Evolutionary conservation across 2,888 invertebrate genomes (phyloP), one percentile per base, ranked within the genome.

Genomic region (Gymnosoma rotundatum): DNA sequence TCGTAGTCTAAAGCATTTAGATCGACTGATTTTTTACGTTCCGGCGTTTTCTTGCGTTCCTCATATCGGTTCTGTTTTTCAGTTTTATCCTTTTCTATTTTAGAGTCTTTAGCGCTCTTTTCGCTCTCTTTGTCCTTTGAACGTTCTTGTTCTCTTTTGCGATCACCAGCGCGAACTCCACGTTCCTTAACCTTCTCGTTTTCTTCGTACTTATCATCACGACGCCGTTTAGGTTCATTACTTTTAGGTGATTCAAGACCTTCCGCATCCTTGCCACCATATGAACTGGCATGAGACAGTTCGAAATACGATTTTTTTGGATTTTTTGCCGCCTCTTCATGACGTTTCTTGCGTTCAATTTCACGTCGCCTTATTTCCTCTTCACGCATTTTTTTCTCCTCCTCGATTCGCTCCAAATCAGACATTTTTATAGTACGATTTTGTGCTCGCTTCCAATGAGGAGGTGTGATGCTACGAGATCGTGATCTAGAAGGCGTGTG

Each of bases 361-460:
- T 94, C 93, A 8, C 94, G 90, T 14, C 93, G 91, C 36, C 93
- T 93, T 0, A 94, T 93, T 86, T 94, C 94, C 25, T 94, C 94
- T 66, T 95, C 95, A 0, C 94, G 92, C 67, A 94, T 92, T 25
- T 94, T 93, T 7, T 94, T 94, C 87, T 95, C 95, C n/a, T 94
- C 94, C 89, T 96, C 96, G 10, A 94, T 92, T 87, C 95, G 95
- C 93, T 97, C 96, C 88, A 96, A 95, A 89, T 97, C 96, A 0
- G 96, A 95, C 1, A 97, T 93, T 91, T 97, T 96, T 86, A 98
- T 96, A 66, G 96, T 96, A 70, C 97, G 94, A 25, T 96, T 94
- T 91, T 97, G 96, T 83, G 97, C 98, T 89, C 97, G 96, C 56
- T 96, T 95, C 98, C 98, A 98, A 92, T 98, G 98, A 9, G 98